Percentiles rank a stretch among this genome's conserved stretches.
Evolutionary conservation across 2,888 invertebrate species (phyloP).

Genomic region (Operophtera brumata): DNA sequence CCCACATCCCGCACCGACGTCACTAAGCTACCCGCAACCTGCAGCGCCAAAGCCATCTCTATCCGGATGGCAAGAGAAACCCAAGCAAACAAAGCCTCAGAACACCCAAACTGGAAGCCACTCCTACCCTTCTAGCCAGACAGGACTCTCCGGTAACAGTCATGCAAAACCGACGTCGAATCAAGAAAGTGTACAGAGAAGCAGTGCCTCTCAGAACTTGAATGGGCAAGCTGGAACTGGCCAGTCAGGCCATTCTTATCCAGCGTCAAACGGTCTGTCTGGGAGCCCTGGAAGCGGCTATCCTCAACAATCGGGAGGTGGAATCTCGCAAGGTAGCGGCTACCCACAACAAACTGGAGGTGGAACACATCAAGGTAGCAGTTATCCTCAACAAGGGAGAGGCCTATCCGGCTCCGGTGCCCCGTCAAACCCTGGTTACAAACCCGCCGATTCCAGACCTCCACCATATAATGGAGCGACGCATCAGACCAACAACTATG

Average conservation of each 20-base stretch:
- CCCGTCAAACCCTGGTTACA: constrained; percentile 50
- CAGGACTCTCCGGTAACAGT: constrained; percentile 60
- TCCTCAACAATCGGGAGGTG: constrained; percentile 39
- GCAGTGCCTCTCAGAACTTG: constrained; percentile 49
- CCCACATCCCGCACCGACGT: constrained; percentile 66
- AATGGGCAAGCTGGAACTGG: constrained; percentile 38
- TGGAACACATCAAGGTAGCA: constrained; percentile 39
- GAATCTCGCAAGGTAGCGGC: constrained; percentile 35
- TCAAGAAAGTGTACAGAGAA: constrained; percentile 64
- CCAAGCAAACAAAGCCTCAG: constrained; percentile 51
- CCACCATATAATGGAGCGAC: constrained; percentile 34
- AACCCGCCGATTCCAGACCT: constrained; percentile 21
- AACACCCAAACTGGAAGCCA: constrained; percentile 42
- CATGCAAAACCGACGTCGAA: constrained; percentile 50
- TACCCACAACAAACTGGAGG: constrained; percentile 34
- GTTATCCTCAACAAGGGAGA: constrained; percentile 36
- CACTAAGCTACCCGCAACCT: constrained; percentile 65
- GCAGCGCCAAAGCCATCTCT: constrained; percentile 59
- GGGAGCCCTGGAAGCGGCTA: constrained; percentile 49
- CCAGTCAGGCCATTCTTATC: constrained; percentile 57
- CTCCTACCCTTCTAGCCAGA: constrained; percentile 67
- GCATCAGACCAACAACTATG: constrained; percentile 44
- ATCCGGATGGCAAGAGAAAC: constrained; percentile 69
- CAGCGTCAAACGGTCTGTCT: constrained; percentile 62
- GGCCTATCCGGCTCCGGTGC: constrained; percentile 44